Evolutionary conservation across 2,797 vertebrate genomes (phyloP).

Genomic region (Nasua narica): DNA sequence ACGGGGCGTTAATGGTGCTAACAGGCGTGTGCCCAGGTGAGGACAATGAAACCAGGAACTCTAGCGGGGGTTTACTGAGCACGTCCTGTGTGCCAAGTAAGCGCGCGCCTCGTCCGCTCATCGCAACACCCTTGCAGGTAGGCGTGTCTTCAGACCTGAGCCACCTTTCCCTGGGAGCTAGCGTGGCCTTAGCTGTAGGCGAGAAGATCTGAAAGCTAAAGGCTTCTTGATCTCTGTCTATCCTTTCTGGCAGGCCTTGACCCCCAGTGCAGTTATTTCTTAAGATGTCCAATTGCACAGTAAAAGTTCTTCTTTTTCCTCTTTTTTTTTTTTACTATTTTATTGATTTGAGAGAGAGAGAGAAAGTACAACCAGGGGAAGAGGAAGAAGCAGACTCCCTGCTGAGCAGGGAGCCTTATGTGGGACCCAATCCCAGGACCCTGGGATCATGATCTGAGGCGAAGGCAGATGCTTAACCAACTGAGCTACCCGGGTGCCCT

Average conservation of each 20-base stretch:
- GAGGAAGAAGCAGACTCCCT: not conserved
- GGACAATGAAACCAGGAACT: not conserved
- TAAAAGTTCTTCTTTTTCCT: not conserved
- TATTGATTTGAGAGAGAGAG: too few species aligned
- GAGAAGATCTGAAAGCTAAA: not conserved
- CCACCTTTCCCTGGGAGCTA: not conserved
- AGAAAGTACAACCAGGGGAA: not conserved
- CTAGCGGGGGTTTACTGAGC: not conserved
- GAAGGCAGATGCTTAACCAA: not conserved
- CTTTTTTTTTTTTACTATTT: too few species aligned
- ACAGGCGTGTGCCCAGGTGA: not conserved
- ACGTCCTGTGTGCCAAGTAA: not conserved
- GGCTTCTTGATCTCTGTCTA: not conserved
- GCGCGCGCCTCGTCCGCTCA: fast-evolving
- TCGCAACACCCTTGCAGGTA: fast-evolving
- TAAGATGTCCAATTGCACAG: too few species aligned
- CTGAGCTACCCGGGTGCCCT: not conserved
- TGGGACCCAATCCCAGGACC: not conserved
- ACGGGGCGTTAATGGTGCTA: not conserved
- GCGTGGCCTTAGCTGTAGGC: not conserved
- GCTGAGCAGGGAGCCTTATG: not conserved
- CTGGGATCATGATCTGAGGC: not conserved
- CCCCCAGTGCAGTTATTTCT: not conserved
- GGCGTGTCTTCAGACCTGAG: not conserved
- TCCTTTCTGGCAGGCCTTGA: not conserved